phyloP scores from a whole-genome alignment of 2,113 vertebrate genomes.

The Mionectes macconnelli region DNA sequence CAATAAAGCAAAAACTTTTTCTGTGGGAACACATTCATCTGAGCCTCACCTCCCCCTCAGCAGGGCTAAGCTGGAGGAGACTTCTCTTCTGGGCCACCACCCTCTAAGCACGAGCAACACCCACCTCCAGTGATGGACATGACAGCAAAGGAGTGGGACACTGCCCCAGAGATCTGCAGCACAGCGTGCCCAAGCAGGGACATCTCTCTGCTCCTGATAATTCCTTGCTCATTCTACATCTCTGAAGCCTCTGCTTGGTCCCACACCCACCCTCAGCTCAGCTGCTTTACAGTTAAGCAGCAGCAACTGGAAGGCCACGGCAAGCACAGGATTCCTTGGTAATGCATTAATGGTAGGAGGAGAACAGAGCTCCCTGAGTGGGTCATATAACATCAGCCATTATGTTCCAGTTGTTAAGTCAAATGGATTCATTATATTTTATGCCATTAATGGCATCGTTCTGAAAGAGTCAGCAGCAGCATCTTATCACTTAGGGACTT shows the following conservation, averaged over 20 bases:
- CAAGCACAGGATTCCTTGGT: not conserved
- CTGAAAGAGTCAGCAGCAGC: conserved; percentile 25
- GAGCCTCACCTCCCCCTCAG: not conserved
- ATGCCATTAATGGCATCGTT: not conserved
- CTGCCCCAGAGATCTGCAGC: not conserved
- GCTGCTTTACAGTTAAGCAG: conserved; percentile 5
- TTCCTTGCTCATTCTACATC: not conserved
- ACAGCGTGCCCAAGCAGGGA: not conserved
- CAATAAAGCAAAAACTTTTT: not conserved
- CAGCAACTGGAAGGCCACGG: conserved; percentile 18
- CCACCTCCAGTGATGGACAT: not conserved
- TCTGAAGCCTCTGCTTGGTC: not conserved
- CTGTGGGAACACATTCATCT: not conserved
- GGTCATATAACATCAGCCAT: conserved; percentile 26
- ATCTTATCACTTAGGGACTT: not conserved
- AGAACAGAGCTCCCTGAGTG: not conserved
- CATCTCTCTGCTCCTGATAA: not conserved
- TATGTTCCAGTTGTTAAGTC: conserved; percentile 33
- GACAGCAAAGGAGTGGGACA: not conserved
- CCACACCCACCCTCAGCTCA: not conserved
- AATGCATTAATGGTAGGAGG: not conserved
- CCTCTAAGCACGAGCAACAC: fast-evolving
- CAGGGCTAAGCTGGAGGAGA: not conserved
- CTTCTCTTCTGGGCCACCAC: not conserved
- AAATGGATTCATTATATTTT: conserved; percentile 29